Conservation (phyloP, 2,888 invertebrate genomes). For the Linnaemya tessellans region DNA sequence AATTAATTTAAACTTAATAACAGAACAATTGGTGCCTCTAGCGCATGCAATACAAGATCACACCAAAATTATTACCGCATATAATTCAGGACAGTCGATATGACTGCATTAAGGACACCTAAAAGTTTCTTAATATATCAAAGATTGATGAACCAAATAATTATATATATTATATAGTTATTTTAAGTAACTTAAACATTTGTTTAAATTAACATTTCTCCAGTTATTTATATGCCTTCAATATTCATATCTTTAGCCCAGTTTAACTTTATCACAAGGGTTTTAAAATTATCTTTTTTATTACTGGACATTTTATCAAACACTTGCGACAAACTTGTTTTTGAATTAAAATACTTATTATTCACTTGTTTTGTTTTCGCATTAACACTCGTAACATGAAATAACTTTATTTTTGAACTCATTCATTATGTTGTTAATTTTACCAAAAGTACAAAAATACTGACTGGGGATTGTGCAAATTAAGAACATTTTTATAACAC, state of each 20-base stretch:
- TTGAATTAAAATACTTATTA: neutral
- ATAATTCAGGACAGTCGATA: too few relatives aligned
- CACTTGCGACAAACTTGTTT: slow-evolving; percentile 27
- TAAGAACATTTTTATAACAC: neutral
- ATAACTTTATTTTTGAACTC: slow-evolving; percentile 45
- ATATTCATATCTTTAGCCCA: neutral
- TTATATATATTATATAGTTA: too few relatives aligned
- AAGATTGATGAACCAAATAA: too few relatives aligned
- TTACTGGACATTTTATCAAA: neutral
- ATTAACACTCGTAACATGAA: slow-evolving; percentile 6
- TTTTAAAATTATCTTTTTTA: slow-evolving; percentile 24
- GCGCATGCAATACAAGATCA: too few relatives aligned
- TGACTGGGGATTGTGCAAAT: slow-evolving; percentile 30
- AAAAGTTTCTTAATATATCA: too few relatives aligned
- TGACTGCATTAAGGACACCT: too few relatives aligned
- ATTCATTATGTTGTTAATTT: slow-evolving; percentile 23
- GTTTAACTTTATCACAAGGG: slow-evolving; percentile 10
- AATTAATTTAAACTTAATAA: too few relatives aligned
- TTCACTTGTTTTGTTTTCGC: neutral
- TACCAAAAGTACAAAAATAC: slow-evolving; percentile 53
- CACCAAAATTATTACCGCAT: too few relatives aligned
- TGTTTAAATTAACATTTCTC: neutral
- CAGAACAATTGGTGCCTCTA: too few relatives aligned
- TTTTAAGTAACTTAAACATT: neutral
- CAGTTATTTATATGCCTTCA: neutral